These are phyloP conservation scores for Channallabes apus DNA, from an alignment of 2,797 vertebrate genomes.

Conservation along the genomic window DNA sequence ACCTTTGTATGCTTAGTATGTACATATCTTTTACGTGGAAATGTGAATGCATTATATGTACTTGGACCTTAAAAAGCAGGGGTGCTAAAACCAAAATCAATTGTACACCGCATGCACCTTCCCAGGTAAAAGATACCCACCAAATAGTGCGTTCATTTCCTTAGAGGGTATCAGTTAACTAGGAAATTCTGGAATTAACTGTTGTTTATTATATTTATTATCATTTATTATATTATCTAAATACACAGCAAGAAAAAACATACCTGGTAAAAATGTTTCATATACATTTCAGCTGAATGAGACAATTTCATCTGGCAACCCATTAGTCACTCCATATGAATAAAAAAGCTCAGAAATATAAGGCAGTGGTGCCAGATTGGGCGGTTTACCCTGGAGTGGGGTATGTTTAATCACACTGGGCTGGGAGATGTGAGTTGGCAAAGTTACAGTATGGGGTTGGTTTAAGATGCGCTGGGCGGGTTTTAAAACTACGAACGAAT, in stretches of 20 bases:
- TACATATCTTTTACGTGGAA: neutral
- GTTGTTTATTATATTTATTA: no score
- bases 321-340: neutral
- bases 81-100: neutral
- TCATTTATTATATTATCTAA: neutral
- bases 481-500: neutral
- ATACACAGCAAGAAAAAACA: neutral
- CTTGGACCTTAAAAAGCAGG: neutral
- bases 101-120: neutral
- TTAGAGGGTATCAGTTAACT: neutral
- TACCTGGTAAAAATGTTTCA: no score
- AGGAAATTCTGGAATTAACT: neutral
- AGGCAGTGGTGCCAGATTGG: neutral
- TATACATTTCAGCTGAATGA: neutral
- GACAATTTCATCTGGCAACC: neutral
- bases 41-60: neutral
- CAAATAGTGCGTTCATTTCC: neutral
- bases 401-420: constrained; percentile 15
- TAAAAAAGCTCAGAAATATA: neutral
- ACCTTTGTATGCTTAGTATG: neutral
- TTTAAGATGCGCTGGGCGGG: constrained; percentile 6
- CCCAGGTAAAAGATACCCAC: neutral
- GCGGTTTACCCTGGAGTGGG: constrained; percentile 17
- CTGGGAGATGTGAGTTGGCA: constrained; percentile 16
- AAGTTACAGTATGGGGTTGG: constrained; percentile 8